phyloP scores from a whole-genome alignment of 2,113 vertebrate species.

The Empidonax traillii region DNA sequence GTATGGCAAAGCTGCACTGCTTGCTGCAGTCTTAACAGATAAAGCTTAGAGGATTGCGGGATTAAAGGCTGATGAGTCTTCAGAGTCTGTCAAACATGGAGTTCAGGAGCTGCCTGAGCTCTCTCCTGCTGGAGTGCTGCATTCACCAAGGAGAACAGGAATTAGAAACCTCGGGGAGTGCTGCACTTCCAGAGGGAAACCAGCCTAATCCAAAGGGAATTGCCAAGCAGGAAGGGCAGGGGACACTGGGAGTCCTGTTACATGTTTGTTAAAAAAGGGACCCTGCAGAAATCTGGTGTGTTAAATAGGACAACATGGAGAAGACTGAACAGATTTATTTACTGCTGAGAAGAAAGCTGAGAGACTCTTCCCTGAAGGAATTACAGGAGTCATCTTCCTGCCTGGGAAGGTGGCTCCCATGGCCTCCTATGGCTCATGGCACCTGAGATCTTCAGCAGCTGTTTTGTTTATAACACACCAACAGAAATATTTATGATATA shows the following conservation, averaged over 20 bases:
- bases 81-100: not conserved
- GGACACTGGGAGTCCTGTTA: not conserved
- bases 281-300: not conserved
- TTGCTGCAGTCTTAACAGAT: slow-evolving; percentile 60
- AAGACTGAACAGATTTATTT: not conserved
- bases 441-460: not conserved
- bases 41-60: slow-evolving; percentile 48
- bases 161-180: not conserved
- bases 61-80: slow-evolving; percentile 57
- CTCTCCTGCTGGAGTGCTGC: not conserved
- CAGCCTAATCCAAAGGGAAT: not conserved
- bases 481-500: not conserved
- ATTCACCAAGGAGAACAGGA: not conserved
- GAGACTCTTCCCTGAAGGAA: not conserved
- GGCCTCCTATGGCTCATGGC: not conserved
- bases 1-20: slow-evolving; percentile 44
- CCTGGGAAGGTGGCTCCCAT: not conserved
- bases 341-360: not conserved
- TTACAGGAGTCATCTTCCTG: not conserved
- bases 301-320: not conserved
- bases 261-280: not conserved
- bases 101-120: not conserved
- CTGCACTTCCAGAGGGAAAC: not conserved
- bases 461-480: not conserved
- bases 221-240: not conserved